Base-by-base conservation (phyloP, 2,888 invertebrate species). In the Aphrophora alni region DNA sequence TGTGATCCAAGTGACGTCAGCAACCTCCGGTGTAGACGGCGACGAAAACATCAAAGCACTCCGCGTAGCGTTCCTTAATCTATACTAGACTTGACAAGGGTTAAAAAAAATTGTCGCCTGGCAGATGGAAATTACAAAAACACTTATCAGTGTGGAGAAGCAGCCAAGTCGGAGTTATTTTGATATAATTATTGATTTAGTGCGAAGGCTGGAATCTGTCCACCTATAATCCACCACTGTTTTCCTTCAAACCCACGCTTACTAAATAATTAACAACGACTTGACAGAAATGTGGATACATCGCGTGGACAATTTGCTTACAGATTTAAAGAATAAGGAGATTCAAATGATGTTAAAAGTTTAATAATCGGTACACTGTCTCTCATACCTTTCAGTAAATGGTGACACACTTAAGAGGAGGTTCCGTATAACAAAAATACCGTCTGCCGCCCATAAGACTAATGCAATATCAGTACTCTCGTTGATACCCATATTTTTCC, bases 161-260 rank as follows among this genome's bases (percentile, higher is more conserved):
- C 59, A 21, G 59, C 59, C 59, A 59, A 59, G 21, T 21, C 59
- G 4, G 59, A 59, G 59, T 59, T 59, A 59, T 59, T 59, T 59
- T 59, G 59, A 59, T 59, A 59, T 59, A 59, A 59, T 59, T 59
- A 59, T 59, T 59, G 59, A 59, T 59, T 59, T 59, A 59, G 59
- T 59, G 10, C 7, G 59, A 59, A 59, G 59, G 3, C 59, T 59
- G 59, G 59, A 59, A 12, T 59, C 59, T 10, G 59, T 21, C 59
- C 59, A 59, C 59, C 59, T 59, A 59, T 59, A 21, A 8, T 8
- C 33, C 21, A 14, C n/a, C 44, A 44, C 14, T 44, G 44, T 44
- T 44, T 44, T 44, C 17, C 17, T 44, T 44, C 17, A 17, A 2
- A 44, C 17, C 44, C 44, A 44, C 10, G 44, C 44, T 14, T 2